Conservation (phyloP, 2,888 invertebrate species). For the Agrenia bidenticulata region DNA sequence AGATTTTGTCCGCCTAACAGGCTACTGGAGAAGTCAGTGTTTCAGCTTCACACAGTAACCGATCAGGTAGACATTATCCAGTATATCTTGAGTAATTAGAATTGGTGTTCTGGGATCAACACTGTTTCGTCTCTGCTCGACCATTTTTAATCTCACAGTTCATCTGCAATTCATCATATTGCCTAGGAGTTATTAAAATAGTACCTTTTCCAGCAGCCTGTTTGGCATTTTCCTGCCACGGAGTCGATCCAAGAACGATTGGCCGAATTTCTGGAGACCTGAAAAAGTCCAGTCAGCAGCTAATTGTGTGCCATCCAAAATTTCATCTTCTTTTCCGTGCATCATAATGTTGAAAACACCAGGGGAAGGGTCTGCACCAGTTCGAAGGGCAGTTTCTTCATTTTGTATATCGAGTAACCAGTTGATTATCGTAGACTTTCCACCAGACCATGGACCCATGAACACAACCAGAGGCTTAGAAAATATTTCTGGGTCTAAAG, state of each 20-base stretch:
- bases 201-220: slow-evolving; percentile 83
- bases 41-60: slow-evolving; percentile 54
- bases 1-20: slow-evolving; percentile 54
- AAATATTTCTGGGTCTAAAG: slow-evolving; percentile 83
- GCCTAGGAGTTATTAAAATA: no score
- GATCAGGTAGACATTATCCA: slow-evolving; percentile 53
- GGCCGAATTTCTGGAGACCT: slow-evolving; percentile 91
- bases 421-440: slow-evolving; percentile 91
- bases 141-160: no score
- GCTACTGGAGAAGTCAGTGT: slow-evolving; percentile 55
- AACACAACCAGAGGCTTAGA: slow-evolving; percentile 89
- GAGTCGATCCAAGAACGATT: slow-evolving; percentile 75
- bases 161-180: no score
- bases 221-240: slow-evolving; percentile 77
- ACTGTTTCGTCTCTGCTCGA: neutral
- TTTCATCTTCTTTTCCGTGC: slow-evolving; percentile 81
- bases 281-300: slow-evolving; percentile 95
- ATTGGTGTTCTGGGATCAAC: neutral
- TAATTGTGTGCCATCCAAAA: slow-evolving; percentile 86
- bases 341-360: slow-evolving; percentile 89
- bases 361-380: slow-evolving; percentile 91
- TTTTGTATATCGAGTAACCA: slow-evolving; percentile 86
- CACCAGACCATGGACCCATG: slow-evolving; percentile 96
- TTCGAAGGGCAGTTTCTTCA: slow-evolving; percentile 76
- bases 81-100: neutral